Percentiles rank a stretch among this genome's conserved stretches.
Conservation (phyloP, 1,140 invertebrate species). For the Papilio dardanus region DNA sequence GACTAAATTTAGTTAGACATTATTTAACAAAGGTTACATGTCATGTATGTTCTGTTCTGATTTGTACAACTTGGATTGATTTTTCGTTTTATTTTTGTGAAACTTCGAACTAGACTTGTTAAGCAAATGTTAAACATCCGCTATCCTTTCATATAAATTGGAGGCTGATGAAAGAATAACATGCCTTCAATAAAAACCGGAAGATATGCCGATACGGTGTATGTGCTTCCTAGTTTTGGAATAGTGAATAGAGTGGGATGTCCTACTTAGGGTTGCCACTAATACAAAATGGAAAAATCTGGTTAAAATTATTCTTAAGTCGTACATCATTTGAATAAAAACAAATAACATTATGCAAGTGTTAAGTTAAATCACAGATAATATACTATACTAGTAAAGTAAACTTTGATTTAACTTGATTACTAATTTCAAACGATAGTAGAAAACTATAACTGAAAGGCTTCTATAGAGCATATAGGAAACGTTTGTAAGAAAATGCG, state of each 20-base stretch:
- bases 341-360: too few species aligned
- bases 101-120: neutral
- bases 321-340: too few species aligned
- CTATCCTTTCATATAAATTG: neutral
- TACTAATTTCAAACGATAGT: too few species aligned
- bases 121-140: neutral
- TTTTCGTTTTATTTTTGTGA: neutral
- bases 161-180: constrained; percentile 3
- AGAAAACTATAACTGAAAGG: neutral
- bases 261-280: constrained; percentile 1
- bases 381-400: too few species aligned
- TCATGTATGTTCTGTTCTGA: neutral
- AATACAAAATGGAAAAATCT: neutral
- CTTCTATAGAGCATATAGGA: neutral
- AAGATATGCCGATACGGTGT: neutral
- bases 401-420: too few species aligned
- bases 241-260: constrained; percentile 17
- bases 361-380: too few species aligned
- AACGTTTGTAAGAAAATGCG: neutral
- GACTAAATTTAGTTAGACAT: neutral
- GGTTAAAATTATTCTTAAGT: neutral
- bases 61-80: neutral
- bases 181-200: constrained; percentile 22
- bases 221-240: constrained; percentile 28
- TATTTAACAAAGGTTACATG: neutral